These are phyloP conservation scores for Artibeus lituratus DNA, from an alignment of 2,797 vertebrate species.

Conservation along the genomic window DNA sequence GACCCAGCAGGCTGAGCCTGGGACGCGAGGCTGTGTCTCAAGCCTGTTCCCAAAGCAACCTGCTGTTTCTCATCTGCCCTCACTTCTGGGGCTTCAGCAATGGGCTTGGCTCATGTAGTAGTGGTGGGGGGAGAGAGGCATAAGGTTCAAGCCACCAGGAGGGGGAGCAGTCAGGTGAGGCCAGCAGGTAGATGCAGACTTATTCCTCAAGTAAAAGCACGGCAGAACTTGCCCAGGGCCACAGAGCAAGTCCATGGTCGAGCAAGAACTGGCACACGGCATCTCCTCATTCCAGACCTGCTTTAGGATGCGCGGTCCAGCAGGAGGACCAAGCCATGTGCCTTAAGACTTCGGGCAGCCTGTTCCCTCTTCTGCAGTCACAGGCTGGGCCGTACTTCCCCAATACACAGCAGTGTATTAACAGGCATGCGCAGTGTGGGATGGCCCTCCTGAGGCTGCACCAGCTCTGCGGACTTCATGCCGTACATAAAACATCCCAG, in stretches of 20 bases:
- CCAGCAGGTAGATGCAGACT: background rate
- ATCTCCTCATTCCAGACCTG: background rate
- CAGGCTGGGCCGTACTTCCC: background rate
- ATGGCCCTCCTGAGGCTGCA: background rate
- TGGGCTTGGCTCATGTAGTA: too few species aligned
- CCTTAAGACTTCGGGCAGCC: background rate
- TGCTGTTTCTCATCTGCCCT: background rate
- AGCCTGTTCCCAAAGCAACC: background rate
- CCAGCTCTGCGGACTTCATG: background rate
- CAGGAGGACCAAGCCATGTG: background rate
- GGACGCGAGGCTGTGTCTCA: rapidly evolving
- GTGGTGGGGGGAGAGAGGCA: background rate
- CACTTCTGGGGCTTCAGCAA: background rate
- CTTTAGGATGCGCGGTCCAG: too few species aligned
- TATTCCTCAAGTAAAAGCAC: background rate
- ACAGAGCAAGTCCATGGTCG: background rate
- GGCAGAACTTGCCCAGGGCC: background rate
- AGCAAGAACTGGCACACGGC: background rate
- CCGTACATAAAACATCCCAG: background rate
- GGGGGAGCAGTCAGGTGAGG: background rate
- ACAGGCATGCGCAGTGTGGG: background rate
- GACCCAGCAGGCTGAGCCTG: background rate
- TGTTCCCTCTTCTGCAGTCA: background rate
- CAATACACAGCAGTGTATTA: background rate
- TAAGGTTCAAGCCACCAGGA: background rate